Base-by-base conservation (phyloP, 2,888 invertebrate species). In the Leptinotarsa tumamoca region DNA sequence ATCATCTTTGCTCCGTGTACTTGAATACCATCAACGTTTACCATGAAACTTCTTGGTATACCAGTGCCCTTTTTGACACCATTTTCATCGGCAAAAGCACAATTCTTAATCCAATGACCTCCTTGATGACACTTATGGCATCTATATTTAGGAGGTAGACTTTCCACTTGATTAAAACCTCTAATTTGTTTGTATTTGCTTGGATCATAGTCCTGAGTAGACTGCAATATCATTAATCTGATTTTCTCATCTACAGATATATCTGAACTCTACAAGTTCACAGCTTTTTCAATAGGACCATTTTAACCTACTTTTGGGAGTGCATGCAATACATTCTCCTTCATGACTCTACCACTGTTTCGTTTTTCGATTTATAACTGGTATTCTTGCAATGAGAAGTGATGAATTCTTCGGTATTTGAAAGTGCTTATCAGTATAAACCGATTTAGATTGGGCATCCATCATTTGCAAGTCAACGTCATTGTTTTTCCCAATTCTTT, bases 331-430 rank as follows among this genome's bases (percentile, higher is more conserved):
- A 78, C 89, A 88, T 82, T 89, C 90, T 83, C 90, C 72, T 83
- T 90, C 72, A 81, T 88, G 88, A 49, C 92, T 90, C 87, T 95
- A 94, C 94, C 94, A 94, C 71, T 86, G 86, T 81, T 88, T 90
- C 83, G 92, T 91, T 87, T 95, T 94, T 86, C 94, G 94, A 80
- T 93, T 92, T 2, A 94, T 91, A 58, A 97, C 90, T 17, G 99
- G 99, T 72, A 99, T 94, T 86, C 99, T 91, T 63, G 97, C 96
- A 81, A 99, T 96, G 81, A 98, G 94, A 54, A 99, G 92, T 49
- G 98, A 98, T 74, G 99, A 96, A 88, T 99, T 99, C 90, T 98
- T 98, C 50, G 98, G 97, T 85, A 99, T 98, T 81, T 99, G 90
- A 67, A 95, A 93, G 85, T 93, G 93, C 85, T 98, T 97, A 89